Conservation (phyloP, 2,888 invertebrate species). For the Copidosoma aretas region DNA sequence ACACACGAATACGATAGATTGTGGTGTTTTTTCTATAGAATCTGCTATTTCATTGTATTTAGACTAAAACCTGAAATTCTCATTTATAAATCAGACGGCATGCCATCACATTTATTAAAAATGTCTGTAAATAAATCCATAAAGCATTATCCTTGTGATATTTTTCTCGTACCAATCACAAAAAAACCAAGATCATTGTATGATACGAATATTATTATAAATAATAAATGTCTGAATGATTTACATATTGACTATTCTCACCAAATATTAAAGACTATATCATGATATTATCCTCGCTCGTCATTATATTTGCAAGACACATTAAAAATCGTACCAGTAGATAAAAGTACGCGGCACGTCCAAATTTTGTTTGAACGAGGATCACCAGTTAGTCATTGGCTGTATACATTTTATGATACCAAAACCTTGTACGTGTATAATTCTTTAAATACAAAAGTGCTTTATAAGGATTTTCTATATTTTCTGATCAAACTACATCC, state of each 20-base stretch:
- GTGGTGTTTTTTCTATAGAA: background rate
- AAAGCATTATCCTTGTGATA: background rate
- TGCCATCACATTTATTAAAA: background rate
- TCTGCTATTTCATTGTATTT: background rate
- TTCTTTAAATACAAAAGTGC: background rate
- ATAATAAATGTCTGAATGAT: background rate
- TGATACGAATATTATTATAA: background rate
- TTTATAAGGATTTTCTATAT: background rate
- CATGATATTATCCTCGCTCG: background rate
- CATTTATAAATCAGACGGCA: background rate
- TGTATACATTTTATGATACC: slow-evolving; percentile 2
- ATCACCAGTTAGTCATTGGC: slow-evolving; percentile 1
- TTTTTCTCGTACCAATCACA: background rate
- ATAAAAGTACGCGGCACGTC: background rate
- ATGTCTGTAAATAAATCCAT: background rate
- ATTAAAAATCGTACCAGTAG: background rate
- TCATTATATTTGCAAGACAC: background rate
- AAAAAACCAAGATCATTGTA: background rate
- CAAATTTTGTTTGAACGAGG: background rate
- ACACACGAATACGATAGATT: background rate
- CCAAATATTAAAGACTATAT: background rate
- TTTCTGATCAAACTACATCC: background rate
- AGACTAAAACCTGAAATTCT: background rate
- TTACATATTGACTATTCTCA: background rate
- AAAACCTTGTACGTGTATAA: slow-evolving; percentile 11